Percentiles rank a stretch among this genome's conserved stretches.
These are phyloP conservation scores for Uloborus plumipes DNA, from an alignment of 2,888 invertebrate genomes.

Conservation along the genomic window DNA sequence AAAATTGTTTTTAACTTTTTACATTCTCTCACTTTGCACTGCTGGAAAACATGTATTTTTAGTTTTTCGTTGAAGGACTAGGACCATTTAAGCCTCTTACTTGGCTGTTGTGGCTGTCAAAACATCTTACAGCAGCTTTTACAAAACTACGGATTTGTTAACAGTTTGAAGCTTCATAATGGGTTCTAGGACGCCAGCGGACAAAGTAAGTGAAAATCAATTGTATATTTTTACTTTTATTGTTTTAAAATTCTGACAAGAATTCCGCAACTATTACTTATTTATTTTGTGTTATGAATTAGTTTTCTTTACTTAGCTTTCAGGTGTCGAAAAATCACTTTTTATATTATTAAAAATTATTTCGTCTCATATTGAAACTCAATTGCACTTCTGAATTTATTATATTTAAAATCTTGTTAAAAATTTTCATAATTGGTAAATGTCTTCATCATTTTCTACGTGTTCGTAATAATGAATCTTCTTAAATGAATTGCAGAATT, in stretches of 20 bases:
- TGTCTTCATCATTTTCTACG: too few relatives aligned
- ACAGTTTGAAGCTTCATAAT: conserved; percentile 30
- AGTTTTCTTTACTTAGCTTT: too few relatives aligned
- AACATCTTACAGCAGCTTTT: conserved; percentile 2
- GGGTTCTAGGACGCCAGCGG: conserved; percentile 54
- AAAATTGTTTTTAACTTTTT: neutral
- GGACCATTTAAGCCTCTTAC: conserved; percentile 60
- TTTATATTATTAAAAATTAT: too few relatives aligned
- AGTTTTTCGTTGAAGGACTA: conserved; percentile 21
- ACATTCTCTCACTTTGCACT: conserved; percentile 11
- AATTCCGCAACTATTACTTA: neutral
- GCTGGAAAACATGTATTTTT: conserved; percentile 8
- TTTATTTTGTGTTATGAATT: neutral
- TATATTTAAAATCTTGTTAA: too few relatives aligned
- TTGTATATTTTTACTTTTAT: too few relatives aligned
- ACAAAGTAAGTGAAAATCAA: conserved; percentile 44
- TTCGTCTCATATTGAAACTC: too few relatives aligned
- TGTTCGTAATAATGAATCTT: too few relatives aligned
- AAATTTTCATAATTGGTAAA: too few relatives aligned
- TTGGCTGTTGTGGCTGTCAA: conserved; percentile 40
- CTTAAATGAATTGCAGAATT: too few relatives aligned
- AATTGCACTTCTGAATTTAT: too few relatives aligned
- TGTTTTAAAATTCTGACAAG: too few relatives aligned
- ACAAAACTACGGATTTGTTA: conserved; percentile 24
- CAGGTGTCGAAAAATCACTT: too few relatives aligned